Base-by-base conservation (phyloP, 2,797 vertebrate genomes). In the Leptatherina wallacei region DNA sequence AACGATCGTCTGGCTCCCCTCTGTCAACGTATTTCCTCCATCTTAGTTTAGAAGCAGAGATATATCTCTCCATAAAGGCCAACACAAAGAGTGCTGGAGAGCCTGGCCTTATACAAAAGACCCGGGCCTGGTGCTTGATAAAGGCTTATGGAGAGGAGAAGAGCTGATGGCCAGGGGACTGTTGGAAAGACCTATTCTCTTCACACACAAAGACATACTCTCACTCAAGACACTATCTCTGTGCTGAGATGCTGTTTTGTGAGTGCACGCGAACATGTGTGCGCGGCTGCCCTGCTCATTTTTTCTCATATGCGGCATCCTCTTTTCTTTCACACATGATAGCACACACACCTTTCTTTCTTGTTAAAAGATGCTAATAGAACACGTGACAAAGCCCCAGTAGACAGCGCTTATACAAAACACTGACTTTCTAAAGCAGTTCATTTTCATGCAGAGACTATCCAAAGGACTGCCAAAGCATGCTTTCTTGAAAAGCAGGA, bases 21-120 rank as follows among this genome's bases (percentile, higher is more conserved):
- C 88, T 91, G 91, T 93, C 91, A 87, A 90, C 91, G 70, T 93
- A 93, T 92, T 93, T 93, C 88, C 91, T 91, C 91, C 90, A 91
- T 92, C 91, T 91, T 91, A 88, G 87, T 92, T 90, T 91, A 86
- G 92, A 89, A 88, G 85, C 75, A 64, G 74, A 92, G 89, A 91
- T 93, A 91, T 91, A 92, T 91, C 92, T 93, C 88, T 86, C 87
- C 85, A 91, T 93, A 88, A 91, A 91, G 83, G 84, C 79, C 33
- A 78, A 83, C 86, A 93, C 91, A 93, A 92, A 88, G 86, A 82
- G 81, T 80, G 76, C 81, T 65, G 85, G 80, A 85, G 81, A 82
- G 85, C 73, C 80, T 78, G 51, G 73, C 47, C 78, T 56, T 30
- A 16, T 88, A 92, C 91, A 94, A 92, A 93, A 88, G 92, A 82